A percentile compares a stretch with the other conserved stretches of the same genome.
Evolutionary conservation across 2,113 vertebrate genomes (phyloP).

Genomic region (Mustela nigripes): DNA sequence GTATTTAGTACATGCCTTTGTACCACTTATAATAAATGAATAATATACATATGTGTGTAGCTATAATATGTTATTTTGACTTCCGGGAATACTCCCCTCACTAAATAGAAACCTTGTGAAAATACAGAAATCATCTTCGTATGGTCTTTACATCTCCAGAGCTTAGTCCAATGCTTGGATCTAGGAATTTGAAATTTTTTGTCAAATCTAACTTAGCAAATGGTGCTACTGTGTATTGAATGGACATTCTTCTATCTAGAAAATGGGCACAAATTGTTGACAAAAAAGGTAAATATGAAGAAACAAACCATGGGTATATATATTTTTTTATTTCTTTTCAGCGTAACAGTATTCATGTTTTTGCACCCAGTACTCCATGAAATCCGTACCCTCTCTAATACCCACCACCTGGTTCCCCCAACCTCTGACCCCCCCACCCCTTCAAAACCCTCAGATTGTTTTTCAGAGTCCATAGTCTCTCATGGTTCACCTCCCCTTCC

Average conservation of each 20-base stretch:
- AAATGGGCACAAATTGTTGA: background rate
- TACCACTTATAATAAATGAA: background rate
- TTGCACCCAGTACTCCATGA: no score
- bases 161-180: background rate
- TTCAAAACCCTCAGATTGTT: no score
- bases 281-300: background rate
- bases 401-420: no score
- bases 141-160: background rate
- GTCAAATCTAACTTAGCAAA: conserved; percentile 12
- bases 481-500: no score
- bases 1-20: background rate
- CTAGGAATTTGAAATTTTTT: conserved; percentile 50
- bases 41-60: background rate
- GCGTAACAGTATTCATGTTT: no score
- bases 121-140: background rate
- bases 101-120: background rate
- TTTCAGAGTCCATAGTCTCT: no score
- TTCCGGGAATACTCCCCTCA: background rate
- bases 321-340: no score
- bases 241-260: conserved; percentile 33
- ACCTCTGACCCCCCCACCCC: no score
- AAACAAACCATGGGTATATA: background rate
- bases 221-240: background rate
- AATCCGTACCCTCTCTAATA: no score
- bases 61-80: background rate